Percentiles rank a stretch among this genome's conserved stretches.
Conservation (phyloP, 2,888 invertebrate species). For the Cephus nigrinus region DNA sequence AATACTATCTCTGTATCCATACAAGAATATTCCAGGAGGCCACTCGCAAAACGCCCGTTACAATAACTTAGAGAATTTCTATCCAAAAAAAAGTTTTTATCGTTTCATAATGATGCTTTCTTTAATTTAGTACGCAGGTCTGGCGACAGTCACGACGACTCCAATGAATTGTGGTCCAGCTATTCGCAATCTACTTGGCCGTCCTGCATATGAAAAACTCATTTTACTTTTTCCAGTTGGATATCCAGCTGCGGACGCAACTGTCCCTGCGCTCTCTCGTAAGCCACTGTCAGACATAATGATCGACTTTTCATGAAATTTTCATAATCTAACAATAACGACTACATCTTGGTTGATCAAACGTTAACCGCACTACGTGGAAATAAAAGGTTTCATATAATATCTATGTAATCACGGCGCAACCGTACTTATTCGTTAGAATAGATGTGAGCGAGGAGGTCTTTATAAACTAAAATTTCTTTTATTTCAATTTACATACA, state of each 20-base stretch:
- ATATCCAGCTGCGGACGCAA: slow-evolving; percentile 80
- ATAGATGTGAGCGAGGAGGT: neutral
- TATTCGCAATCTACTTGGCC: slow-evolving; percentile 77
- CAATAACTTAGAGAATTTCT: neutral
- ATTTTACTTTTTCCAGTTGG: slow-evolving; percentile 87
- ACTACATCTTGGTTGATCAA: neutral
- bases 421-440: neutral
- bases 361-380: neutral
- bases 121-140: slow-evolving; percentile 77
- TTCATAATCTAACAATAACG: slow-evolving; percentile 33
- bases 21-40: neutral
- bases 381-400: neutral
- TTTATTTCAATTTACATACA: slow-evolving; percentile 62
- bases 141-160: slow-evolving; percentile 88
- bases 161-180: slow-evolving; percentile 91
- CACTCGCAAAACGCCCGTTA: neutral
- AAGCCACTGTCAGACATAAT: slow-evolving; percentile 81
- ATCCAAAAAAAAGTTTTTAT: neutral
- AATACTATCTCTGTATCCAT: neutral
- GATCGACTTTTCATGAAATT: slow-evolving; percentile 66
- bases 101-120: neutral
- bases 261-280: slow-evolving; percentile 80
- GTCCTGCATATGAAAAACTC: slow-evolving; percentile 85
- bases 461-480: slow-evolving; percentile 54
- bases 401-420: neutral